Conservation (phyloP, 2,797 vertebrate species). For the Forpus xanthops region DNA sequence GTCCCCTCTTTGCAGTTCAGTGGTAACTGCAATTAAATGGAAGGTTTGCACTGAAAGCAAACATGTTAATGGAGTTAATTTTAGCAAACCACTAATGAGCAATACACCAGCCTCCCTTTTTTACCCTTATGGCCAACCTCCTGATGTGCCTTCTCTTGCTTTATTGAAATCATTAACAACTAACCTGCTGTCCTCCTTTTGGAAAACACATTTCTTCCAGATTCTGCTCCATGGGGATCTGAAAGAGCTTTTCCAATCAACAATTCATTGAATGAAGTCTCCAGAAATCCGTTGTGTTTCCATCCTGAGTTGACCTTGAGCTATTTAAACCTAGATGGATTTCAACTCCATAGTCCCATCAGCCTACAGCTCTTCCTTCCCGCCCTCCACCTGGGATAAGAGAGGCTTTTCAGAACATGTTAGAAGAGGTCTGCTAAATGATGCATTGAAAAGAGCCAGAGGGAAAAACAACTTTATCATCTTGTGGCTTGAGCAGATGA, state of each 20-base stretch:
- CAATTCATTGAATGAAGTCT: constrained; percentile 41
- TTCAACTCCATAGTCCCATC: not conserved
- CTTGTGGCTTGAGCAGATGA: constrained; percentile 43
- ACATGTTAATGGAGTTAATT: constrained; percentile 64
- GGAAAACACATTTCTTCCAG: constrained; percentile 45
- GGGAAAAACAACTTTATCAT: constrained; percentile 60
- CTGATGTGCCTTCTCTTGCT: constrained; percentile 46
- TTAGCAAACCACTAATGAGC: constrained; percentile 66
- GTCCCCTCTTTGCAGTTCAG: not conserved
- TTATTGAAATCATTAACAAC: constrained; percentile 64
- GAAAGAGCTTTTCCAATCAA: constrained; percentile 62
- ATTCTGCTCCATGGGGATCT: constrained; percentile 31
- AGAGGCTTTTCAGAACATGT: constrained; percentile 51
- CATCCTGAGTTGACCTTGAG: constrained; percentile 52
- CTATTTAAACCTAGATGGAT: constrained; percentile 59
- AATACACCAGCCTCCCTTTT: constrained; percentile 18
- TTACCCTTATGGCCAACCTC: constrained; percentile 52
- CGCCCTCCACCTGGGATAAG: constrained; percentile 1
- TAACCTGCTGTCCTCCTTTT: constrained; percentile 57
- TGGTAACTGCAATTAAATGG: constrained; percentile 25
- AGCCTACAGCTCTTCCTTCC: not conserved
- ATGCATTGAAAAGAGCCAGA: constrained; percentile 59
- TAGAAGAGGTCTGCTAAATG: constrained; percentile 62
- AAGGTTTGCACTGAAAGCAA: constrained; percentile 59
- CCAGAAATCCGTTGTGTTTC: constrained; percentile 44